Evolutionary conservation across 2,797 vertebrate species (phyloP), one percentile per base, ranked within the genome.

Genomic region (Hapalemur alaotrensis): DNA sequence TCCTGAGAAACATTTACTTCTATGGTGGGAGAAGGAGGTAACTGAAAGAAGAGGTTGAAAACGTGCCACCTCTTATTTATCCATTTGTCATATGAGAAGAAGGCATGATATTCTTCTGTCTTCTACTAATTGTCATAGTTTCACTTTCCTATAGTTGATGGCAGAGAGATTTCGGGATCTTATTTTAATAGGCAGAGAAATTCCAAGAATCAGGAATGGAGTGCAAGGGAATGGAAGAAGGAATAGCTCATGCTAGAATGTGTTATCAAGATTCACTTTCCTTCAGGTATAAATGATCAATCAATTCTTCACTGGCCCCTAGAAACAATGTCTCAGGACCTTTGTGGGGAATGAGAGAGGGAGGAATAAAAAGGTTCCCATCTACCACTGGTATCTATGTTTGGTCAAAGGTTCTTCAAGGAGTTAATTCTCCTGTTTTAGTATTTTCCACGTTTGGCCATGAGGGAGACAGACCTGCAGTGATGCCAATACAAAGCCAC

Each of bases 401-500:
- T 41, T 50, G 43, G 25, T 28, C n/a, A 87, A 57, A 15, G 5
- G 10, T 38, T 78, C 15, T 67, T 32, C 48, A 83, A 82, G 70
- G 0, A 65, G 25, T 78, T 43, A 43, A 52, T 13, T 41, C 25
- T n/a, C 2, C 23, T 83, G 0, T 11, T 52, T 54, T 30, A 72
- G 25, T 35, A 10, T 30, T 57, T 63, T 83, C 17, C 35, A 32
- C 2, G 4, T 0, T 65, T 61, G 4, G 15, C 43, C 22, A 50
- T 13, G 9, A 35, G 8, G 13, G 12, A 63, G n/a, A 38, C 46
- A 25, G 13, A 48, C 13, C 8, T 25, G 12, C 3, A 35, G 1
- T 30, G 9, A 43, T 7, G 6, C 12, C 35, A 83, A 3, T 14
- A 13, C 3, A 25, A 41, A 83, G 3, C 4, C 0, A 32, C 10